Base-by-base conservation (phyloP, 2,113 vertebrate genomes). In the Rhinoptilus africanus region DNA sequence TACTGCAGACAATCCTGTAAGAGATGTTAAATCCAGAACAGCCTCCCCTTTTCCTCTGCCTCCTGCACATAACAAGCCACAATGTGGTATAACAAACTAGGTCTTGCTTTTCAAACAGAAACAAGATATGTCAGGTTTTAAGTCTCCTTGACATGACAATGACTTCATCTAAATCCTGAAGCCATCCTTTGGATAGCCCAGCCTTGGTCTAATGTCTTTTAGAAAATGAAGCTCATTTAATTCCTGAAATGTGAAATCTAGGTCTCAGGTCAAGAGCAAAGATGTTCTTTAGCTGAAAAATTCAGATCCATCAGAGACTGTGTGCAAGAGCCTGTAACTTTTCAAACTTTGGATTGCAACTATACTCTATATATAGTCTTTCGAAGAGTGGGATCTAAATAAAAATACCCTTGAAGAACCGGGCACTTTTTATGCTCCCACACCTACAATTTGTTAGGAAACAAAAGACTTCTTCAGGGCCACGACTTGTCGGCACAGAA, bases 141-240 rank as follows among this genome's bases (percentile, higher is more conserved):
- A 89, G 87, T 89, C 85, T 94, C 94, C 93, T 96, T 97, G 96
- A 96, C 89, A 95, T 89, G 92, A 95, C 93, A 96, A 79, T 88
- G 84, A 82, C 93, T 96, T 91, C 81, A 88, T 92, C 92, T 96
- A 96, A 97, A 97, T 97, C 11, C 56, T 66, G 91, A 87, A 93
- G 74, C 53, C 35, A 82, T 92, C 69, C 37, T 92, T 93, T 87
- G 84, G 89, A 89, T 92, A 88, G 89, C 80, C 89, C 77, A 95
- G 62, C 94, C 97, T 96, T 97, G 94, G 89, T 85, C 91, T 95
- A 93, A 97, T 91, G 92, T 89, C 92, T 97, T 95, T 95, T 64
- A 92, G 95, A 95, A 96, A 97, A 94, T 89, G 92, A 93, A 69
- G 74, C 87, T 95, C 96, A 90, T 95, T 95, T 97, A 89, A 95